Evolutionary conservation across 2,113 vertebrate species (phyloP), one percentile per base, ranked within the genome.

Genomic region (Cathartes aura): DNA sequence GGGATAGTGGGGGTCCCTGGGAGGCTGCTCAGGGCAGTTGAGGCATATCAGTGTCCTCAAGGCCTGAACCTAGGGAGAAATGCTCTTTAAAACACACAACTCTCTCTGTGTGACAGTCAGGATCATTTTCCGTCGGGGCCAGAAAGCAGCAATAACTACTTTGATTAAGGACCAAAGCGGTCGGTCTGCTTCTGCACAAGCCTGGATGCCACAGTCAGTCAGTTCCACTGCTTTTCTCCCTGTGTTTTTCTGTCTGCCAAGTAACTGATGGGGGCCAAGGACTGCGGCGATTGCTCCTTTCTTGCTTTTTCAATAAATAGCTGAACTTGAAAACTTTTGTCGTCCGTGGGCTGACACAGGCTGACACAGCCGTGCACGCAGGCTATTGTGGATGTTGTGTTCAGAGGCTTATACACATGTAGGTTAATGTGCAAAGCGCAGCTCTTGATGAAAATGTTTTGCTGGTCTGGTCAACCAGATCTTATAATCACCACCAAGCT

Each of bases 361-460:
- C 47, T 76, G 67, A 48, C 64, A 24, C 27, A 11, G 45, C 22
- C 2, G 2, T 15, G 34, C 68, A 62, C 2, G 0, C 48, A 45
- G 53, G 47, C 36, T 42, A 1, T 34, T 60, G 63, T 0, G 0
- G 40, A 38, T 5, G 3, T 12, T 11, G 27, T 22, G 27, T 68
- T 64, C 89, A 55, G 67, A 66, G 55, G 32, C 14, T 87, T 53
- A 11, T 19, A 15, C 27, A 24, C 32, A 1, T 24, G 23, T 17
- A 87, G 32, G 29, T 76, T 75, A 84, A 70, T 20, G 58, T 47
- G 29, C 34, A 71, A 89, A 88, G 67, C 56, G 43, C 67, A 88
- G 26, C 38, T 90, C 63, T 78, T 63, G 76, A 94, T 94, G 56
- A 84, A 94, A 87, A 91, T 26, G 48, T 59, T 84, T 70, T 92